These are phyloP conservation scores for Heliconius nattereri DNA, from an alignment of 1,140 invertebrate genomes.

Conservation along the genomic window DNA sequence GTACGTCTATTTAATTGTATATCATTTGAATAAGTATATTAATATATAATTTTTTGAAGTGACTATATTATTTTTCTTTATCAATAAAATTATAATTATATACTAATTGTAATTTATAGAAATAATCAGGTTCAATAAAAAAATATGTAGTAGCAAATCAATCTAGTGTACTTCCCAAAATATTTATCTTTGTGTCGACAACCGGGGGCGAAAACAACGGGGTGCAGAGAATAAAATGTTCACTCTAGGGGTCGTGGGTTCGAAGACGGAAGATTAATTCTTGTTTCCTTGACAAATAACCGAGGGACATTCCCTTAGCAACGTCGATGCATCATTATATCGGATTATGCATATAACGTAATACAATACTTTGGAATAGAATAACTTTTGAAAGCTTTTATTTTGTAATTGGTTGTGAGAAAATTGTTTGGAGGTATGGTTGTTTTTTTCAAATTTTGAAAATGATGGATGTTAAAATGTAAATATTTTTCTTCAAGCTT, in stretches of 20 bases:
- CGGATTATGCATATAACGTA: slow-evolving; percentile 50
- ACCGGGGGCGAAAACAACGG: slow-evolving; percentile 51
- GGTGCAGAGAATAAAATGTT: slow-evolving; percentile 59
- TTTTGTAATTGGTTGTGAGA: neutral
- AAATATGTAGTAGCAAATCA: too few species aligned
- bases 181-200: slow-evolving; percentile 3
- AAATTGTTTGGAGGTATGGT: neutral
- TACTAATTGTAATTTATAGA: neutral
- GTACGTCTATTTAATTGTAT: too few species aligned
- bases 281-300: slow-evolving; percentile 60
- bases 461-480: too few species aligned
- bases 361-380: slow-evolving; percentile 31
- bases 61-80: neutral
- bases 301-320: slow-evolving; percentile 50
- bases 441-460: too few species aligned
- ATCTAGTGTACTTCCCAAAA: neutral
- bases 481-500: too few species aligned
- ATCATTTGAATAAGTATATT: too few species aligned
- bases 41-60: neutral
- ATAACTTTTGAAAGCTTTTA: slow-evolving; percentile 20
- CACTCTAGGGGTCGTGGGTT: slow-evolving; percentile 61
- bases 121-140: too few species aligned
- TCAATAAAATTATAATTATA: neutral
- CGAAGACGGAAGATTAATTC: slow-evolving; percentile 72
- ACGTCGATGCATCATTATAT: slow-evolving; percentile 52